A percentile compares a stretch with the other conserved stretches of the same genome.
Evolutionary conservation across 1,140 invertebrate species (phyloP).

Genomic region (Battus philenor): DNA sequence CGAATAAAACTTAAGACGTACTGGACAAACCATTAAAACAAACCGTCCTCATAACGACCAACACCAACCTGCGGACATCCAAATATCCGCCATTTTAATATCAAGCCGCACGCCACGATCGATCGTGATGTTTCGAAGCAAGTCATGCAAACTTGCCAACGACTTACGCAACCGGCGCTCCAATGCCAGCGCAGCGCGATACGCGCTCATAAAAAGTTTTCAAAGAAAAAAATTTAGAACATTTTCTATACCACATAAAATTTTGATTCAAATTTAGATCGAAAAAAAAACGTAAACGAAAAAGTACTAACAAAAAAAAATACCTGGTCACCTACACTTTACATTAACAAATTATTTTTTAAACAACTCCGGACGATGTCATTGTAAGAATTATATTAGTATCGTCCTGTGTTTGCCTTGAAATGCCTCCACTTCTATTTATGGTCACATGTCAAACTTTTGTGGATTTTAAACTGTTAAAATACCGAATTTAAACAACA

Average conservation of each 20-base stretch:
- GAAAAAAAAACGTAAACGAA: constrained; percentile 49
- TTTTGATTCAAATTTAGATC: constrained; percentile 50
- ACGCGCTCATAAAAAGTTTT: constrained; percentile 23
- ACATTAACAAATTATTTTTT: constrained; percentile 60
- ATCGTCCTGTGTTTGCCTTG: constrained; percentile 60
- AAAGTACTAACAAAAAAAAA: constrained; percentile 57
- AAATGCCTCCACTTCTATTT: constrained; percentile 40
- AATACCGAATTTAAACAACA: constrained; percentile 5
- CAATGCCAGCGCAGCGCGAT: constrained; percentile 1
- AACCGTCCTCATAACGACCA: constrained; percentile 44
- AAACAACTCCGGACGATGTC: constrained; percentile 70
- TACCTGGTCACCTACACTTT: constrained; percentile 53
- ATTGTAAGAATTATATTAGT: constrained; percentile 75
- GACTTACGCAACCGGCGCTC: neutral
- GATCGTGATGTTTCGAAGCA: no score
- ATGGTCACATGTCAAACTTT: constrained; percentile 11
- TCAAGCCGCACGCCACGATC: no score
- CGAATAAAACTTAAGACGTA: constrained; percentile 64
- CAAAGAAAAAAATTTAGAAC: constrained; percentile 51
- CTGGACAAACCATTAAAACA: constrained; percentile 56
- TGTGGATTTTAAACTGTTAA: neutral
- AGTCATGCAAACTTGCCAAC: neutral
- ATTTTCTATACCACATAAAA: constrained; percentile 40
- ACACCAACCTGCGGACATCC: constrained; percentile 29
- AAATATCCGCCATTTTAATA: neutral